Evolutionary conservation across 2,113 vertebrate genomes (phyloP).

Genomic region (Budorcas taxicolor): DNA sequence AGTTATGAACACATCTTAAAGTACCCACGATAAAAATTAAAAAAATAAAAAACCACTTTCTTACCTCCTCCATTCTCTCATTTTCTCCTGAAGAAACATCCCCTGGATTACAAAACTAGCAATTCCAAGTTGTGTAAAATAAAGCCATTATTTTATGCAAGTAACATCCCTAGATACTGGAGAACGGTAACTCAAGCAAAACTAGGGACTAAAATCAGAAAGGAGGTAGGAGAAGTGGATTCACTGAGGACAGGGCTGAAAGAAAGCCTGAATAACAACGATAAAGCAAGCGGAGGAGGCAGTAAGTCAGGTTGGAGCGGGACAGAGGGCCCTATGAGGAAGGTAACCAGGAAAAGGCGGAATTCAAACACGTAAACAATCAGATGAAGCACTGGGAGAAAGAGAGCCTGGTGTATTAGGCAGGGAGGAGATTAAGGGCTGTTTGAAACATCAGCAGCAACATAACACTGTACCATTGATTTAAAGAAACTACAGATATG

Average conservation of each 20-base stretch:
- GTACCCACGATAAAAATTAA: neutral
- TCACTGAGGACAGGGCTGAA: neutral
- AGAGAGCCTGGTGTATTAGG: neutral
- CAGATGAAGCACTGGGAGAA: neutral
- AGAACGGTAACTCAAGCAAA: neutral
- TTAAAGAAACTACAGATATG: neutral
- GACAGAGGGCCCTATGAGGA: neutral
- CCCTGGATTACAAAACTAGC: neutral
- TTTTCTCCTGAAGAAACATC: neutral
- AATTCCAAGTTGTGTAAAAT: neutral
- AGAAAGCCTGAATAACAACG: neutral
- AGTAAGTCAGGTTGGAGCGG: neutral
- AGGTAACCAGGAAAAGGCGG: neutral
- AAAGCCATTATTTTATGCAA: neutral
- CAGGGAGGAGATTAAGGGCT: neutral
- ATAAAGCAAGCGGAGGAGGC: neutral
- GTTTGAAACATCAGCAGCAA: neutral
- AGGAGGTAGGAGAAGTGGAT: too few species aligned
- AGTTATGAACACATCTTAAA: neutral
- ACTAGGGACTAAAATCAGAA: neutral
- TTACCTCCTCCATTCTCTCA: neutral
- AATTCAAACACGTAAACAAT: neutral
- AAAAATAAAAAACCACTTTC: neutral
- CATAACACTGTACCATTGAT: neutral
- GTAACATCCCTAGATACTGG: too few species aligned